A percentile compares a stretch with the other conserved stretches of the same genome.
Conservation (phyloP, 2,888 invertebrate genomes). For the Ichneumoninae sp. region DNA sequence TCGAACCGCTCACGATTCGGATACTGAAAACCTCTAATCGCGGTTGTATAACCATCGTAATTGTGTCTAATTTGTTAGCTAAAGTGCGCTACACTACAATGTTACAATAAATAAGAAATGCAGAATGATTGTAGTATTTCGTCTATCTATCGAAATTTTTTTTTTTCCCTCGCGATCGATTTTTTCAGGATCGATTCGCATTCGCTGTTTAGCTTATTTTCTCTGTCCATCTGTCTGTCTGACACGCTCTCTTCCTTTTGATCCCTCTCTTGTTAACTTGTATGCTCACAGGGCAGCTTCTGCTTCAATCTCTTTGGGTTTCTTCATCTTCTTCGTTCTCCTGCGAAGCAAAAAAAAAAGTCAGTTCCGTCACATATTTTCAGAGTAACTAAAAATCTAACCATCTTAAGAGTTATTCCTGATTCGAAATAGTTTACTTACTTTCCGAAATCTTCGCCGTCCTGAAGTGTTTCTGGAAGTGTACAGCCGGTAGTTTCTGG, state of each 20-base stretch:
- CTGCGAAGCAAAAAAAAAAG: conserved; percentile 52
- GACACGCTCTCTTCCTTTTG: not conserved
- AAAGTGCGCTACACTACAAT: conserved; percentile 32
- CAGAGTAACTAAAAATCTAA: no score
- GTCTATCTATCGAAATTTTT: conserved; percentile 36
- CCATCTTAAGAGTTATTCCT: not conserved
- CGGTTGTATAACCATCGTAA: conserved; percentile 16
- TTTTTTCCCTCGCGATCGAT: conserved; percentile 43
- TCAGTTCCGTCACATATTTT: no score
- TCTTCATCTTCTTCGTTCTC: conserved; percentile 64
- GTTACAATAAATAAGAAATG: conserved; percentile 71
- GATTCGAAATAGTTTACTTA: conserved; percentile 69
- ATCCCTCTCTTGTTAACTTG: conserved; percentile 40
- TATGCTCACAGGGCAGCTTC: conserved; percentile 74
- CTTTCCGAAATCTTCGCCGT: conserved; percentile 89
- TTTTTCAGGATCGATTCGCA: conserved; percentile 41
- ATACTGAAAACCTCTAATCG: conserved; percentile 42
- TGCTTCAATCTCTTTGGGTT: conserved; percentile 71
- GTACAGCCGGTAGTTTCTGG: conserved; percentile 92
- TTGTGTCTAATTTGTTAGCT: conserved; percentile 38
- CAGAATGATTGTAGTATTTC: conserved; percentile 73
- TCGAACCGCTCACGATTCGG: not conserved
- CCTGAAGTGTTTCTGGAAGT: conserved; percentile 92
- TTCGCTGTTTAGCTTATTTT: conserved; percentile 18
- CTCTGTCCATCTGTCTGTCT: conserved; percentile 18